Percentiles rank a stretch among this genome's conserved stretches.
Evolutionary conservation across 2,113 vertebrate genomes (phyloP).

Genomic region (Conger conger): DNA sequence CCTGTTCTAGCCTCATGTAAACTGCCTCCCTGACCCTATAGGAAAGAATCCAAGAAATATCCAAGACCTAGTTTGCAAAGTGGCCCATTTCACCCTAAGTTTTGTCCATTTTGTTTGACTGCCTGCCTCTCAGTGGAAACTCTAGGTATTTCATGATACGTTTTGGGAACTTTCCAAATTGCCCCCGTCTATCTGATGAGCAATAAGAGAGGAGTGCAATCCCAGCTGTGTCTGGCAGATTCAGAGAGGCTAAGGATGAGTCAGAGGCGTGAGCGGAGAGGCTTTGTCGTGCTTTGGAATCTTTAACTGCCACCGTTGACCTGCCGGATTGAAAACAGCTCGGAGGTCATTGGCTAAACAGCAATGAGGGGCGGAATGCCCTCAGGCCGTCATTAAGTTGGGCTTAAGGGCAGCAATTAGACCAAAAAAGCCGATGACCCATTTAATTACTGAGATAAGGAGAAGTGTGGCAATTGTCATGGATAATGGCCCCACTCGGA

Average conservation of each 20-base stretch:
- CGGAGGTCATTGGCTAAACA: neutral
- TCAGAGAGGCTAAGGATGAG: neutral
- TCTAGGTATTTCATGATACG: neutral
- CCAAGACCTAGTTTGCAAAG: neutral
- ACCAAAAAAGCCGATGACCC: neutral
- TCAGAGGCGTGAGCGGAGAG: neutral
- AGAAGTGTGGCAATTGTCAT: neutral
- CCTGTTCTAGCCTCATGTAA: neutral
- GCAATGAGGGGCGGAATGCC: neutral
- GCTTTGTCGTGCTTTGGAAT: neutral
- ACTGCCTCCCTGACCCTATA: neutral
- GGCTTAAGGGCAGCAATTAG: neutral
- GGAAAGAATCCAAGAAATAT: neutral
- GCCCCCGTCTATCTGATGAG: neutral
- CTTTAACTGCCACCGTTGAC: neutral
- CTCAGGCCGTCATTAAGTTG: neutral
- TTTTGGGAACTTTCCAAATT: neutral
- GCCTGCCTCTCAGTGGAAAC: neutral
- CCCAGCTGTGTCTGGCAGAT: neutral
- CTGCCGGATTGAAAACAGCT: neutral
- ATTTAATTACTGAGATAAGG: neutral
- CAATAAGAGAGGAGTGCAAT: neutral
- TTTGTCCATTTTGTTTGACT: neutral
- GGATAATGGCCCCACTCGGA: neutral
- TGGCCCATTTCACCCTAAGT: neutral